Conservation (phyloP, 2,888 invertebrate genomes). For the Entomobrya multifasciata region DNA sequence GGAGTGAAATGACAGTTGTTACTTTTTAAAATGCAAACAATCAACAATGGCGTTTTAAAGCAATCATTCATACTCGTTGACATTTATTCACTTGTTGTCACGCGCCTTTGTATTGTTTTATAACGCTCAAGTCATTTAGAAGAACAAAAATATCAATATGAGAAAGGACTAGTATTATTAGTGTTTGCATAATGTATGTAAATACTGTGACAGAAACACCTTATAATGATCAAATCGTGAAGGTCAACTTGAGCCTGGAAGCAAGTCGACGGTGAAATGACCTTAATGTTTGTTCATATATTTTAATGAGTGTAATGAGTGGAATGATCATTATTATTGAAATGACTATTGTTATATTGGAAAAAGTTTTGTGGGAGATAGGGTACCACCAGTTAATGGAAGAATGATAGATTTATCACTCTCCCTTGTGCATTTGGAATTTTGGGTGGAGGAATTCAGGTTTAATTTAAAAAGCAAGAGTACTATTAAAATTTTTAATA, state of each 20-base stretch:
- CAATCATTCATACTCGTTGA: constrained; percentile 26
- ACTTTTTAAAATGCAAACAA: constrained; percentile 44
- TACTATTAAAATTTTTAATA: too few species aligned
- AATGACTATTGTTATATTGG: too few species aligned
- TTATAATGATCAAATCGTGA: background rate
- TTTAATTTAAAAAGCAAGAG: too few species aligned
- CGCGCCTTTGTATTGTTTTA: constrained; percentile 1
- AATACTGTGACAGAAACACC: too few species aligned
- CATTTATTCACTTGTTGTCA: constrained; percentile 42
- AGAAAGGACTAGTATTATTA: too few species aligned
- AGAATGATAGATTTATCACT: too few species aligned
- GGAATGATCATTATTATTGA: background rate
- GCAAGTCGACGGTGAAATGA: constrained; percentile 52
- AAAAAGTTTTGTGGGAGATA: too few species aligned
- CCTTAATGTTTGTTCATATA: constrained; percentile 30
- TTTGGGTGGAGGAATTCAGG: too few species aligned
- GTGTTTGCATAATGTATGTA: background rate
- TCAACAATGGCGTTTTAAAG: constrained; percentile 50
- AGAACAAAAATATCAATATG: background rate
- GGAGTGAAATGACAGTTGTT: constrained; percentile 30
- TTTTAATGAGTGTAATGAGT: constrained; percentile 7
- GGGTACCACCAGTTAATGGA: too few species aligned
- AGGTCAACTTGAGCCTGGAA: constrained; percentile 61
- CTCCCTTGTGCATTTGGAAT: too few species aligned
- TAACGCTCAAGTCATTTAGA: background rate